Evolutionary conservation across 2,888 invertebrate genomes (phyloP).

Genomic region (Catonia carolina): DNA sequence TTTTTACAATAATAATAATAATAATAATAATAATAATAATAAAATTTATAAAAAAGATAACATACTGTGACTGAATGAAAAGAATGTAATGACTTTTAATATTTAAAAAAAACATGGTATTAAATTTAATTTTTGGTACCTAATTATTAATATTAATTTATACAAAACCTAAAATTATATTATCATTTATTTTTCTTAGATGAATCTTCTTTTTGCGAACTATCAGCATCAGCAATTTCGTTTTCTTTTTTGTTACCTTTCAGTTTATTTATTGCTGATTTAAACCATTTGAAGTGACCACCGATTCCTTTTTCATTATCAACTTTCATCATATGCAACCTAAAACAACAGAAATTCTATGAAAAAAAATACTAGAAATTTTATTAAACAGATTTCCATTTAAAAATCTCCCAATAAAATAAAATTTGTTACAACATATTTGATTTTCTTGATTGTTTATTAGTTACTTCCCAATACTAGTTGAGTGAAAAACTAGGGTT

Average conservation of each 20-base stretch:
- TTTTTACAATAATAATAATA: too few relatives aligned
- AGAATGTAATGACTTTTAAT: too few relatives aligned
- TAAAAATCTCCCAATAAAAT: too few relatives aligned
- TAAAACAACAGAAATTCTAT: slow-evolving; percentile 11
- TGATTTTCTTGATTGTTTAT: too few relatives aligned
- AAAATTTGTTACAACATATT: background rate
- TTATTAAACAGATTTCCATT: background rate
- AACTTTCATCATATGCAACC: slow-evolving; percentile 22
- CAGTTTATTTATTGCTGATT: background rate
- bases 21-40: too few relatives aligned
- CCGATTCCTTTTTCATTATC: slow-evolving; percentile 16
- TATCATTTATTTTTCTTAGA: background rate
- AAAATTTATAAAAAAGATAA: too few relatives aligned
- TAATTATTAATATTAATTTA: too few relatives aligned
- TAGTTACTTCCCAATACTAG: too few relatives aligned
- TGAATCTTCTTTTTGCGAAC: background rate
- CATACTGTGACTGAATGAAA: too few relatives aligned
- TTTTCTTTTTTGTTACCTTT: background rate
- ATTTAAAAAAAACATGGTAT: too few relatives aligned
- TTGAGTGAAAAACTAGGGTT: too few relatives aligned
- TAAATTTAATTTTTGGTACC: too few relatives aligned
- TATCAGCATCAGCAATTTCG: background rate
- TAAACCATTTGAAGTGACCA: background rate
- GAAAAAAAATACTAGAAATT: background rate
- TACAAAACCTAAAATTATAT: background rate